Conservation (phyloP, 1,140 invertebrate species). For the Heterodera schachtii region DNA sequence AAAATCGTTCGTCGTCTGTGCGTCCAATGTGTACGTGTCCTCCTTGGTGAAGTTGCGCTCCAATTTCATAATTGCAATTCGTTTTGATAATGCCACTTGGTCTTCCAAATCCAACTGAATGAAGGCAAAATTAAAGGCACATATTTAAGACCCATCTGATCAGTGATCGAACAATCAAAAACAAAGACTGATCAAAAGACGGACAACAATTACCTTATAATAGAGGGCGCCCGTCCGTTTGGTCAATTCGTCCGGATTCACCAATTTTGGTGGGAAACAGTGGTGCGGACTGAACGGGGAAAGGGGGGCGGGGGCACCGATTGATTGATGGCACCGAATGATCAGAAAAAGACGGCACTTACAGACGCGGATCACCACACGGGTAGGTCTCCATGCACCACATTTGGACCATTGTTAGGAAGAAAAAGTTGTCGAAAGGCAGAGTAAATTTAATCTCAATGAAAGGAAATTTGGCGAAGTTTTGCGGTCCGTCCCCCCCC, state of each 20-base stretch:
- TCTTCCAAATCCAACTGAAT: slow-evolving; percentile 60
- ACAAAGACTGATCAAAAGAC: no score
- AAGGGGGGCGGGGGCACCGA: background rate
- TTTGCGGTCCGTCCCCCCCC: no score
- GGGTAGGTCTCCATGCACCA: slow-evolving; percentile 59
- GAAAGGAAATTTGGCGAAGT: no score
- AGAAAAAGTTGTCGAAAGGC: background rate
- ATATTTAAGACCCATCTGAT: no score
- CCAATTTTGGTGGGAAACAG: slow-evolving; percentile 55
- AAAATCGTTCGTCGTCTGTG: slow-evolving; percentile 62
- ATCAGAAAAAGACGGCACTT: no score
- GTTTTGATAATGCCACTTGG: slow-evolving; percentile 56
- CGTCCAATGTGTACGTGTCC: slow-evolving; percentile 63
- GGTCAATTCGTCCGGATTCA: slow-evolving; percentile 57
- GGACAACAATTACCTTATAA: slow-evolving; percentile 35
- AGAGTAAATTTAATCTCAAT: no score
- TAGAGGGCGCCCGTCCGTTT: slow-evolving; percentile 49
- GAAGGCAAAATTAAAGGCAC: no score
- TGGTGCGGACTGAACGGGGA: slow-evolving; percentile 45
- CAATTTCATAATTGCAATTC: slow-evolving; percentile 59
- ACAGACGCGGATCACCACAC: slow-evolving; percentile 54
- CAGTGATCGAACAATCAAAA: no score
- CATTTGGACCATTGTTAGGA: slow-evolving; percentile 52
- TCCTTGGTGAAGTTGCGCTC: slow-evolving; percentile 62
- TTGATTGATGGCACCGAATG: no score